phyloP scores from a whole-genome alignment of 64 coral and sea anemone genomes.

The Montipora cactus region DNA sequence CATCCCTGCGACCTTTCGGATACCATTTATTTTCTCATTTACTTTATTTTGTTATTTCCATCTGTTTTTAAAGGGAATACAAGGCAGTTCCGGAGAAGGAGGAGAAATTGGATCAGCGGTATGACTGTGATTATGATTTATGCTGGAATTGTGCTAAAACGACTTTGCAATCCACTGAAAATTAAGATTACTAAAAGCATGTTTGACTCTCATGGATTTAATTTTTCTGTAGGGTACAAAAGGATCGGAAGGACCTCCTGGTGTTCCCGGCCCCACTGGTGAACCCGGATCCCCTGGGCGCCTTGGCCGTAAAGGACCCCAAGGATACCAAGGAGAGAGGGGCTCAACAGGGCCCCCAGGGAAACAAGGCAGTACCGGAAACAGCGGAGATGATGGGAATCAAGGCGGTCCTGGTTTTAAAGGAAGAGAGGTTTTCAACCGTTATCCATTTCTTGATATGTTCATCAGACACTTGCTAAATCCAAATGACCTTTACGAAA shows the following conservation, averaged over 20 bases:
- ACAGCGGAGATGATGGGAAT: not conserved
- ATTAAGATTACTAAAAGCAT: not conserved
- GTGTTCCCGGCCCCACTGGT: constrained; percentile 10
- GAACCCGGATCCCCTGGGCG: not conserved
- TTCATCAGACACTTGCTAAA: too few species aligned
- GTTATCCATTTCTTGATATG: not conserved
- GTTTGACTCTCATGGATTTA: not conserved
- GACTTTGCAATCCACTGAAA: not conserved
- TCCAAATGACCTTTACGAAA: not conserved
- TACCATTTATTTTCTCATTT: not conserved
- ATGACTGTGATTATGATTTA: not conserved
- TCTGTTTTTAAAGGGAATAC: not conserved
- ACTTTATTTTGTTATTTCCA: not conserved
- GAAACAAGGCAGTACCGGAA: not conserved
- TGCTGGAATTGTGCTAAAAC: not conserved
- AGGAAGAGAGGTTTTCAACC: constrained; percentile 10
- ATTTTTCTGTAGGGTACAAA: constrained; percentile 3
- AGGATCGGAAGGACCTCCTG: constrained; percentile 16
- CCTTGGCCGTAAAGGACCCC: not conserved
- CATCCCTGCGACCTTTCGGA: not conserved
- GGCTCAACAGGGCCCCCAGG: constrained; percentile 12
- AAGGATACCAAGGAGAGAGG: constrained; percentile 18
- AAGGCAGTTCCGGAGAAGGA: not conserved
- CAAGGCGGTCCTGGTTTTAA: constrained; percentile 21
- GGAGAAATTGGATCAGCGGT: constrained; percentile 3